Conservation (phyloP, 2,113 vertebrate genomes). For the Brachyhypopomus occidentalis region DNA sequence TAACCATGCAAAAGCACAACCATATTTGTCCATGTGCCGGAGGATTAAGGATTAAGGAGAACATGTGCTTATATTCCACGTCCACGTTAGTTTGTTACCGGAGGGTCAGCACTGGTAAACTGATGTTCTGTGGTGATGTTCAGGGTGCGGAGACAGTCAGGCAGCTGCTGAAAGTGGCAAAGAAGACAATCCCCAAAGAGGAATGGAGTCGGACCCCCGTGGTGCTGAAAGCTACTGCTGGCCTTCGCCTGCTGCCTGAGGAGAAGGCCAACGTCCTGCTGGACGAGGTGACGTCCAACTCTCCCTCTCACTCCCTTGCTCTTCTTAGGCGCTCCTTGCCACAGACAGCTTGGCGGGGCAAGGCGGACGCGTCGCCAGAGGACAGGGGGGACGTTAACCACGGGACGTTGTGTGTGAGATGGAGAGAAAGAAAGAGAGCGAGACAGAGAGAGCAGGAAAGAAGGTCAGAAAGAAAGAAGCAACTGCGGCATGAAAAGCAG, state of each 20-base stretch:
- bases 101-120: neutral
- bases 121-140: constrained; percentile 2
- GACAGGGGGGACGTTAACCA: constrained; percentile 69
- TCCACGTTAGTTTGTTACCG: neutral
- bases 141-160: constrained; percentile 89
- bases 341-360: constrained; percentile 69
- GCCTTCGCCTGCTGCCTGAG: constrained; percentile 87
- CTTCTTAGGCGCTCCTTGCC: constrained; percentile 28
- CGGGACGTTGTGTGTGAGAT: constrained; percentile 64
- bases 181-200: constrained; percentile 85
- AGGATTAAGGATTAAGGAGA: neutral
- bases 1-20: constrained; percentile 48
- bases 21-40: neutral
- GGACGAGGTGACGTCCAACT: constrained; percentile 79
- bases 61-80: neutral
- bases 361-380: constrained; percentile 55
- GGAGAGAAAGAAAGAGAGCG: constrained; percentile 49
- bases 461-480: constrained; percentile 51
- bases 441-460: constrained; percentile 33
- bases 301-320: constrained; percentile 45
- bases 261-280: constrained; percentile 87
- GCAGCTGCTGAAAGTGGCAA: constrained; percentile 84
- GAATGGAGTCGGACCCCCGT: constrained; percentile 91
- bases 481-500: constrained; percentile 70
- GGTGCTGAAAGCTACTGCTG: constrained; percentile 94